Base-by-base conservation (phyloP, 2,888 invertebrate genomes). In the Papilio gigon region DNA sequence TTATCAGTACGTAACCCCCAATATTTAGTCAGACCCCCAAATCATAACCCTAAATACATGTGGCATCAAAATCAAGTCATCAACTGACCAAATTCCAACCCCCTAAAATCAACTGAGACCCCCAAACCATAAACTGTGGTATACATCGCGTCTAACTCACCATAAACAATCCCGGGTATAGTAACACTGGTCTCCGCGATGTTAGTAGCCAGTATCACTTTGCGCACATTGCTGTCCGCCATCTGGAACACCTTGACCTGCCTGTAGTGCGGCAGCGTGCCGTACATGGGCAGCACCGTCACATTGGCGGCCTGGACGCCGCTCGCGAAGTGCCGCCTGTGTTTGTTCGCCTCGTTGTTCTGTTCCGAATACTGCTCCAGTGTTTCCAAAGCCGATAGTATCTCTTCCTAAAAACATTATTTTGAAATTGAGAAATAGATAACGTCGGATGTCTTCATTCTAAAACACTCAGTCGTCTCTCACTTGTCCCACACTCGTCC, bases 111-210 rank as follows among this genome's bases (percentile, higher is more conserved):
- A 35, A 37, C 2, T 40, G 1, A 17, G n/a, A 22, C 9, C 42
- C 42, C 17, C 37, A 37, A 44, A 61, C n/a, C n/a, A n/a, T n/a
- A n/a, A n/a, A n/a, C n/a, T n/a, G n/a, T n/a, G n/a, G n/a, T n/a
- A n/a, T n/a, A n/a, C n/a, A n/a, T n/a, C n/a, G n/a, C n/a, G n/a
- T n/a, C n/a, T n/a, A 11, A 72, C 84, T 88, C 87, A 97, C 97
- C 97, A 86, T 98, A 98, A 35, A 95, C 95, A 72, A 99, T 95
- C 27, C 98, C 98, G 4, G 96, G 95, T 78, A 99, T 98, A 0
- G 99, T 99, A 20, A 99, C 95, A 1, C 98, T 98, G 0, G 99
- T 97, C 88, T 99, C 99, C 0, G 99, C 99, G 65, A 99, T 97
- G 82, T 99, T 99, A 0, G 99, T 99, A 0, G 99, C 97, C 4